These are phyloP conservation scores for Aphelocoma californica DNA, from an alignment of 2,797 vertebrate species.

Conservation along the genomic window DNA sequence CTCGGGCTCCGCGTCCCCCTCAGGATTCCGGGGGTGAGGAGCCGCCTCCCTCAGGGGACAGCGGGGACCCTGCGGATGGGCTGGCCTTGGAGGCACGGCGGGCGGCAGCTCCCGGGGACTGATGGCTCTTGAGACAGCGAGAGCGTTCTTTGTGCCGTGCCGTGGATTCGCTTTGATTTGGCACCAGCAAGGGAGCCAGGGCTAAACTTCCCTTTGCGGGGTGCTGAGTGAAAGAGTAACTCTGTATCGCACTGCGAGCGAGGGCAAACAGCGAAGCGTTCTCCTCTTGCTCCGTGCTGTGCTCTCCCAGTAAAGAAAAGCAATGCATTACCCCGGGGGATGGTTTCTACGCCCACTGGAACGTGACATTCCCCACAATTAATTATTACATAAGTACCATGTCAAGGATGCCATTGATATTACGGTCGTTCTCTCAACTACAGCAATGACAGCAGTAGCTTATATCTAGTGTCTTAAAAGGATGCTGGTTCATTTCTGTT, in stretches of 20 bases:
- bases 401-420: not conserved
- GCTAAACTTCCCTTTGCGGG: rapidly evolving
- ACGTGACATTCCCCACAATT: not conserved
- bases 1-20: too few species aligned
- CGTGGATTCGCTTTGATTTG: not conserved
- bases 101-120: not conserved
- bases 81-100: not conserved
- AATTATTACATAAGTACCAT: not conserved
- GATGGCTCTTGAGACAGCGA: not conserved
- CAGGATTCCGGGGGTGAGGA: rapidly evolving
- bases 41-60: not conserved
- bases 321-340: rapidly evolving
- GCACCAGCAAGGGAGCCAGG: rapidly evolving
- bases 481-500: not conserved
- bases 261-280: rapidly evolving
- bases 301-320: not conserved
- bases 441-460: not conserved
- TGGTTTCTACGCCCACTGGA: not conserved
- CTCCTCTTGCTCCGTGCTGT: not conserved
- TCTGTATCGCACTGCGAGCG: rapidly evolving
- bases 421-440: not conserved
- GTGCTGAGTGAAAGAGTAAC: rapidly evolving
- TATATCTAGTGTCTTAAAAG: not conserved
- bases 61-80: not conserved
- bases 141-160: not conserved